Percentiles rank a stretch among this genome's conserved stretches.
Evolutionary conservation across 2,113 vertebrate species (phyloP).

Genomic region (Cebidichthys violaceus): DNA sequence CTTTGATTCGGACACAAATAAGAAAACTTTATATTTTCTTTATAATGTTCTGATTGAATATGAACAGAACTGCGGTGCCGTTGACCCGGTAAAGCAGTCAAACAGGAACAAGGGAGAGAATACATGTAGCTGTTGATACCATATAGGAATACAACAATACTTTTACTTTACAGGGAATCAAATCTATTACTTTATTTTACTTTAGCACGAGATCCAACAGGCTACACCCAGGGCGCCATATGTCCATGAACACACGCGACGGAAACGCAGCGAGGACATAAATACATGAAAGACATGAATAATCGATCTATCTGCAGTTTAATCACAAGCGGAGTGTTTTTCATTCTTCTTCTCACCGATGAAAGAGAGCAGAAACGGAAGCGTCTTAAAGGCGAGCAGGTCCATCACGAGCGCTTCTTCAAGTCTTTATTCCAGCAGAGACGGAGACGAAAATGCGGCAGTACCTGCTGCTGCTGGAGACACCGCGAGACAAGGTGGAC

Average conservation of each 20-base stretch:
- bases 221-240: neutral
- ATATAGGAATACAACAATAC: neutral
- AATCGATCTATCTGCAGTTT: neutral
- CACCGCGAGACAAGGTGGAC: constrained; percentile 44
- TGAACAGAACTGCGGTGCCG: too few relatives aligned
- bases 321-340: neutral
- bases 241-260: rapidly evolving
- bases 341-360: constrained; percentile 22
- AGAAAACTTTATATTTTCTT: too few relatives aligned
- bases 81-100: too few relatives aligned
- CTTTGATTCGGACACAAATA: too few relatives aligned
- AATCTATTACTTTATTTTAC: neutral
- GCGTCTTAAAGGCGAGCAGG: constrained; percentile 7
- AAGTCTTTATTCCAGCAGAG: constrained; percentile 35
- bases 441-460: neutral
- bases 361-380: constrained; percentile 39
- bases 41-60: too few relatives aligned
- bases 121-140: neutral
- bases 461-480: constrained; percentile 50
- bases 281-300: neutral
- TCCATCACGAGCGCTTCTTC: constrained; percentile 60
- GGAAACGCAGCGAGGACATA: neutral
- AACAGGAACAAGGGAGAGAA: neutral
- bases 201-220: too few relatives aligned
- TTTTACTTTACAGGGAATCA: neutral